Evolutionary conservation across 2,113 vertebrate species (phyloP), one percentile per base, ranked within the genome.

Genomic region (Pithys albifrons): DNA sequence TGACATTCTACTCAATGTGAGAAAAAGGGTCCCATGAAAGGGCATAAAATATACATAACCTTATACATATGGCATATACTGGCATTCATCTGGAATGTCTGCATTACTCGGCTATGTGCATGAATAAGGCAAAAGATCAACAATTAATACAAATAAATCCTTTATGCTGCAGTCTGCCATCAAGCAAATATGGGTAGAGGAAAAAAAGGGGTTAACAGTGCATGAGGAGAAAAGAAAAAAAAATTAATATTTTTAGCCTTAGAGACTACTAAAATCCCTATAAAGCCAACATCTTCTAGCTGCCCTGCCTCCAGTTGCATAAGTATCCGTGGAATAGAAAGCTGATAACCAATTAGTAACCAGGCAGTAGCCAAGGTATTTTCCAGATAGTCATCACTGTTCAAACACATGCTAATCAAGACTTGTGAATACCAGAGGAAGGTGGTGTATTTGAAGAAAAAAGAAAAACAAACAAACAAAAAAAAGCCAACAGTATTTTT

Each of bases 221-320:
- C 4, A 29, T 37, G 14, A 10, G 1, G 1, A 0, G 5, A 7
- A 2, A 8, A 58, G 19, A 9, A 3, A 15, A 37, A 49, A 64
- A 41, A 45, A 11, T 13, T 13, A 24, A 1, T 48, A 78, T 87
- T 88, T 91, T 85, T 45, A 41, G 59, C 12, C 31, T 59, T 17
- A 43, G 54, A 80, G 17, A 46, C 35, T 91, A 66, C 19, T 2
- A 27, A 35, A 67, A 2, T 4, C n/a, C 10, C 6, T 67, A 7
- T 51, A 58, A 76, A 91, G 20, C 23, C 48, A 80, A 77, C 83
- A 72, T 54, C 5, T 54, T 75, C 29, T 48, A 35, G 16, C 19
- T 86, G 19, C 20, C 14, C 33, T 80, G 23, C 9, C 25, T 81
- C 52, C 43, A 73, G 49, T 22, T 58, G 28, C 12, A 46, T 8